Conservation (phyloP, 2,888 invertebrate genomes). For the Cordilura impudica region DNA sequence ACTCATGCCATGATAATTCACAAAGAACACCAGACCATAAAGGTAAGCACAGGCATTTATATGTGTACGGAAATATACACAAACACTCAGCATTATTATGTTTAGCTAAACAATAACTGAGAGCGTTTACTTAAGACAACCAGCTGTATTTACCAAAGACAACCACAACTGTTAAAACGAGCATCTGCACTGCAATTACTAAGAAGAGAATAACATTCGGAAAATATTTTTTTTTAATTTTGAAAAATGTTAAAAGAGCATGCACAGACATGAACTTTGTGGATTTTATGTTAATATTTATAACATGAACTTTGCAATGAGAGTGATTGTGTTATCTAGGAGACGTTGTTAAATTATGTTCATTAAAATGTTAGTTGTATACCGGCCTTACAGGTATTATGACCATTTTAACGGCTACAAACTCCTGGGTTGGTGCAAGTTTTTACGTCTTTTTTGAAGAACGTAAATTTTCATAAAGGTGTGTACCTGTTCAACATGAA, state of each 20-base stretch:
- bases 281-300: conserved; percentile 36
- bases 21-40: background rate
- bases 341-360: background rate
- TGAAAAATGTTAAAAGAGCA: background rate
- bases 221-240: conserved; percentile 1
- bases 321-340: background rate
- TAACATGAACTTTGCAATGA: background rate
- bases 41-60: background rate
- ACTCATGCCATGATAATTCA: conserved; percentile 27
- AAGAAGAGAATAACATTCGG: conserved; percentile 7
- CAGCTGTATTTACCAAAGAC: conserved; percentile 11
- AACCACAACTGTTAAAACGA: background rate
- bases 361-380: conserved; percentile 20
- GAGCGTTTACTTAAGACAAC: background rate
- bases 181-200: background rate
- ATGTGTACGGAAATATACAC: background rate
- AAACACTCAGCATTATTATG: background rate
- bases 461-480: too few relatives aligned
- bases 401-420: background rate
- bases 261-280: background rate
- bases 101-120: background rate
- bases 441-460: background rate
- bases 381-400: conserved; percentile 5
- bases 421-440: background rate
- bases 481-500: too few relatives aligned